Evolutionary conservation across 2,888 invertebrate species (phyloP).

Genomic region (Chymomyza amoena): DNA sequence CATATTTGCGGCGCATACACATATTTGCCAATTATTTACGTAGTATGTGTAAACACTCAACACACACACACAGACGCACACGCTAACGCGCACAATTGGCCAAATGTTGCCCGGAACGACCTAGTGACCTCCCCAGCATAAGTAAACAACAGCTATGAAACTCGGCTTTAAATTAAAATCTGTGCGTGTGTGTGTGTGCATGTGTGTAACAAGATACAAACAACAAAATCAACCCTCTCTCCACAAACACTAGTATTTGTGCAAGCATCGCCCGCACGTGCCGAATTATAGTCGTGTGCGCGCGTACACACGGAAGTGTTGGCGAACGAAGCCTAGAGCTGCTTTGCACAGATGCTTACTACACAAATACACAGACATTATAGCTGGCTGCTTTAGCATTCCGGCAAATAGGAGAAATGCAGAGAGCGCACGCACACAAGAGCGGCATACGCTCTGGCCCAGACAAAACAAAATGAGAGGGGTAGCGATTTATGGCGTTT

Average conservation of each 20-base stretch:
- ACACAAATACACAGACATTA: background rate
- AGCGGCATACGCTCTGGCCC: too few species aligned
- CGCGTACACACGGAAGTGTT: too few species aligned
- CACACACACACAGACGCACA: background rate
- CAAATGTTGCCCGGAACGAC: conserved; percentile 77
- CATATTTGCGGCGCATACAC: too few species aligned
- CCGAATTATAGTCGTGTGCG: too few species aligned
- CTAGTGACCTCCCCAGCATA: conserved; percentile 76
- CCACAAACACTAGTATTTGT: too few species aligned
- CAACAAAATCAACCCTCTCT: too few species aligned
- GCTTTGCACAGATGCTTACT: too few species aligned
- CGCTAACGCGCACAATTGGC: background rate
- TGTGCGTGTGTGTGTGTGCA: background rate
- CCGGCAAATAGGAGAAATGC: background rate
- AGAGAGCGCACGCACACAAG: too few species aligned
- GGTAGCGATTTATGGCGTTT: too few species aligned
- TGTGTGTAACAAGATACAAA: background rate
- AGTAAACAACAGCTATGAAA: background rate
- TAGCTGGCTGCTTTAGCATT: background rate
- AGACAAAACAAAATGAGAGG: too few species aligned
- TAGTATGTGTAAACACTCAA: background rate
- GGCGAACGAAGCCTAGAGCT: too few species aligned
- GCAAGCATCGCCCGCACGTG: too few species aligned
- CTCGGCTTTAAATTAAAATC: background rate
- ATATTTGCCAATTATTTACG: background rate